A percentile compares a stretch with the other conserved stretches of the same genome.
phyloP scores from a whole-genome alignment of 2,113 vertebrate genomes.

The Gymnorhina tibicen region DNA sequence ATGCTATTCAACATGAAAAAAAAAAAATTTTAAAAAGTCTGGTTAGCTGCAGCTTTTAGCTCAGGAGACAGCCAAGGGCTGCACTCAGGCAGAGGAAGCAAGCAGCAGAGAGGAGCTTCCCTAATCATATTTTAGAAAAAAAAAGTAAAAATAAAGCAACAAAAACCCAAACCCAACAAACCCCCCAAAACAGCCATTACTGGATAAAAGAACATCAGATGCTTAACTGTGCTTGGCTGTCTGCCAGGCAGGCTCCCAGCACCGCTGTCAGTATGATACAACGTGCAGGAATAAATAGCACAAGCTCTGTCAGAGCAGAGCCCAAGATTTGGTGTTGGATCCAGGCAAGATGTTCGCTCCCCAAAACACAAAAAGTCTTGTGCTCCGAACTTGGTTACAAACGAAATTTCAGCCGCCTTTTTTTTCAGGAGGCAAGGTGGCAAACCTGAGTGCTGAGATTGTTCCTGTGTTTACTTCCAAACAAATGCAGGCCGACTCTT shows the following conservation, averaged over 20 bases:
- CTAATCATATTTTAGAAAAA: not conserved
- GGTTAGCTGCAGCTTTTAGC: constrained; percentile 52
- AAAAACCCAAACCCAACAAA: not conserved
- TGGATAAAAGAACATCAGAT: constrained; percentile 31
- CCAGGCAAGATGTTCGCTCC: not conserved
- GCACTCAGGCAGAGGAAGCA: constrained; percentile 54
- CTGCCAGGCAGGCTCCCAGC: constrained; percentile 19
- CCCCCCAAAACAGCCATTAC: not conserved
- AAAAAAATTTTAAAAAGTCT: not conserved
- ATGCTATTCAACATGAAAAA: constrained; percentile 46
- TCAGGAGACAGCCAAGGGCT: constrained; percentile 53
- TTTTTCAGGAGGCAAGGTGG: not conserved
- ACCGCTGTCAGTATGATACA: not conserved
- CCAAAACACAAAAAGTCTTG: not conserved
- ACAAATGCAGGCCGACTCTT: not conserved
- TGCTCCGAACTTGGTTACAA: not conserved
- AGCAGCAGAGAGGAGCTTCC: constrained; percentile 37
- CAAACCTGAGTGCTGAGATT: not conserved
- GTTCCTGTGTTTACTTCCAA: not conserved
- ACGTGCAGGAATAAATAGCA: not conserved
- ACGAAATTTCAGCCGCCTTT: not conserved
- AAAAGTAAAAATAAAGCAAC: not conserved
- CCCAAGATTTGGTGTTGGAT: not conserved
- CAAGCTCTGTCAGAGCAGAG: not conserved
- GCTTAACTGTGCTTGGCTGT: constrained; percentile 23